Evolutionary conservation across 2,797 vertebrate species (phyloP), one percentile per base, ranked within the genome.

Genomic region (Chelon labrosus): DNA sequence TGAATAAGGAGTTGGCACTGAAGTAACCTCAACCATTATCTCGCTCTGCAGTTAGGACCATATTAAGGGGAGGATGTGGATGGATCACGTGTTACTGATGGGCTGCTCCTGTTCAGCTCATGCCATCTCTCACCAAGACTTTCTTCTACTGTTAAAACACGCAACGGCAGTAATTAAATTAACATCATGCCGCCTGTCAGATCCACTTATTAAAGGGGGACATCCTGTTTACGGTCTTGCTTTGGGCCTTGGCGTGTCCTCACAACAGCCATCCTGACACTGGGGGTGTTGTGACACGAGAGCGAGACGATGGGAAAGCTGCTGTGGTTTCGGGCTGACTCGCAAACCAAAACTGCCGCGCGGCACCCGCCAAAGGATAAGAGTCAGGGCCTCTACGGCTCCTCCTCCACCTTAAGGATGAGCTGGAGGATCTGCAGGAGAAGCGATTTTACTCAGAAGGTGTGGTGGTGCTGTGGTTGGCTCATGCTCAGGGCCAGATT

Each of bases 111-210:
- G 31, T 60, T 67, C 46, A 56, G 69, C 52, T 66, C 61, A 37
- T 52, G 46, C 35, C 74, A 62, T 56, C 63, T 20, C 41, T 56
- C 39, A 55, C 47, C 10, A n/a, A 16, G 57, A 70, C 35, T 60
- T 54, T 52, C 19, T 55, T 22, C 35, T 22, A 64, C 56, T 47
- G 73, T 5, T 44, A 67, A 46, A 80, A 80, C 71, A 77, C 73
- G 75, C 64, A 71, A 69, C 65, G 50, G 76, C 67, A 51, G 73
- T 77, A 66, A 77, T 87, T 83, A 83, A 85, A 81, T 86, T 66
- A 87, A 81, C 75, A 84, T 73, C 81, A 86, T 67, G 65, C 80
- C 42, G 57, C 69, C 56, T 78, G 85, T 90, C 84, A 70, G 65
- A 73, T 80, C 60, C 61, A 68, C 63, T 81, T 80, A 77, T 72